Evolutionary conservation across 2,888 invertebrate species (phyloP).

Genomic region (Hylaea fasciaria): DNA sequence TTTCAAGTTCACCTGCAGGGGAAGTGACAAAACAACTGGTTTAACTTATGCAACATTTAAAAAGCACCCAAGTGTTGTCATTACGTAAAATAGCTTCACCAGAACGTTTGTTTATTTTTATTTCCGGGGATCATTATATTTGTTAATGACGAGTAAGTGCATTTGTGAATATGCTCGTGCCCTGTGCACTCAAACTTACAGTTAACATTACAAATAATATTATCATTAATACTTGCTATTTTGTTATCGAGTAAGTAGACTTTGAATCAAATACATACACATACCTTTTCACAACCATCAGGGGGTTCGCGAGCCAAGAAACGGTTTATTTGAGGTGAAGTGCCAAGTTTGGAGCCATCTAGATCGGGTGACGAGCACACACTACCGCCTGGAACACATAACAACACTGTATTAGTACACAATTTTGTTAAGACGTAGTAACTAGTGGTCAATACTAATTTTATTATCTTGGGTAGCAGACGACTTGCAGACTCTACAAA

Average conservation of each 20-base stretch:
- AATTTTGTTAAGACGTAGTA: neutral
- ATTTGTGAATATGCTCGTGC: too few species aligned
- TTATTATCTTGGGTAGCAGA: slow-evolving; percentile 1
- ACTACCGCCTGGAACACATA: slow-evolving; percentile 86
- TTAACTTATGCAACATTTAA: neutral
- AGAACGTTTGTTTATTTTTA: too few species aligned
- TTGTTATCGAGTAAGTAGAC: too few species aligned
- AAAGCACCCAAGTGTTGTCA: neutral
- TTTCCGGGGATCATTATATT: too few species aligned
- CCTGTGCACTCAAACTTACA: too few species aligned
- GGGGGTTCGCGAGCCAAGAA: slow-evolving; percentile 95
- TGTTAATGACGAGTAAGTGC: too few species aligned
- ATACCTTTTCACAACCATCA: slow-evolving; percentile 94
- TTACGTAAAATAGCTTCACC: too few species aligned
- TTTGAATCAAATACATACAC: too few species aligned
- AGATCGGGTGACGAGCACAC: slow-evolving; percentile 91
- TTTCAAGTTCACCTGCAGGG: slow-evolving; percentile 86
- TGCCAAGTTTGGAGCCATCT: slow-evolving; percentile 88
- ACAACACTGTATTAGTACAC: slow-evolving; percentile 16
- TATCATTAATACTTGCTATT: too few species aligned
- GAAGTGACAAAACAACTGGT: slow-evolving; percentile 1
- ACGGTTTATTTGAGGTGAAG: slow-evolving; percentile 93
- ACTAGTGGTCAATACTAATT: slow-evolving; percentile 2
- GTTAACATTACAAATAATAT: too few species aligned
- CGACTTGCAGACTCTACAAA: too few species aligned